Conservation (phyloP, 2,888 invertebrate species). For the Panorpa germanica region DNA sequence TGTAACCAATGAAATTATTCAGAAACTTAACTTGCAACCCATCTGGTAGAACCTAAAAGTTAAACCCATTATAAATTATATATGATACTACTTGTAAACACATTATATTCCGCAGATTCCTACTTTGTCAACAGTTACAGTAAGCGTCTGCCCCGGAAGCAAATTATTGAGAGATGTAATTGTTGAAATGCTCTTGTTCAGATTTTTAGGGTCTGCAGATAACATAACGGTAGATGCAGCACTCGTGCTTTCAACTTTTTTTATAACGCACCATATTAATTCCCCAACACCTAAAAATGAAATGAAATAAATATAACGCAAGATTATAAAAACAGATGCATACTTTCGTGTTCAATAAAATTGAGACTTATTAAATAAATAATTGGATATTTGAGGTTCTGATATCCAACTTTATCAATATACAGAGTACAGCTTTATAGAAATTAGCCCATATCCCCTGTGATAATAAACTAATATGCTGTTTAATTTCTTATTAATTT, state of each 20-base stretch:
- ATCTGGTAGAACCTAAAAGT: constrained; percentile 25
- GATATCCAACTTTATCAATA: too few species aligned
- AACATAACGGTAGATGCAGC: constrained; percentile 30
- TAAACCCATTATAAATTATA: constrained; percentile 6
- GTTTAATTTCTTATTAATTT: too few species aligned
- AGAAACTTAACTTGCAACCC: constrained; percentile 34
- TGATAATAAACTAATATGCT: too few species aligned
- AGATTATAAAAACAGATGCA: too few species aligned
- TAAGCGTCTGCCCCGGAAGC: constrained; percentile 31
- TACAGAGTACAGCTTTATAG: too few species aligned
- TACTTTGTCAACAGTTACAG: constrained; percentile 34
- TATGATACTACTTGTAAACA: constrained; percentile 4
- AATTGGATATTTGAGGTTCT: too few species aligned
- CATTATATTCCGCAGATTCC: constrained; percentile 3
- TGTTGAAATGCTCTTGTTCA: too few species aligned
- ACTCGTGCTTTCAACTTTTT: constrained; percentile 24
- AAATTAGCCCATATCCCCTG: too few species aligned
- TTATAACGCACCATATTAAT: constrained; percentile 35
- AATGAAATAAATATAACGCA: too few species aligned
- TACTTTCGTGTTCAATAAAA: too few species aligned
- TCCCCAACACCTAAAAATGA: constrained; percentile 31
- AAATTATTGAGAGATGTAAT: constrained; percentile 19
- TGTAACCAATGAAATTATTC: constrained; percentile 27
- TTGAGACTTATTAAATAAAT: too few species aligned
- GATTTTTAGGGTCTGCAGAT: constrained; percentile 20